Percentiles rank a stretch among this genome's conserved stretches.
These are phyloP conservation scores for Austrolebias charrua DNA, from an alignment of 2,797 vertebrate genomes.

Conservation along the genomic window DNA sequence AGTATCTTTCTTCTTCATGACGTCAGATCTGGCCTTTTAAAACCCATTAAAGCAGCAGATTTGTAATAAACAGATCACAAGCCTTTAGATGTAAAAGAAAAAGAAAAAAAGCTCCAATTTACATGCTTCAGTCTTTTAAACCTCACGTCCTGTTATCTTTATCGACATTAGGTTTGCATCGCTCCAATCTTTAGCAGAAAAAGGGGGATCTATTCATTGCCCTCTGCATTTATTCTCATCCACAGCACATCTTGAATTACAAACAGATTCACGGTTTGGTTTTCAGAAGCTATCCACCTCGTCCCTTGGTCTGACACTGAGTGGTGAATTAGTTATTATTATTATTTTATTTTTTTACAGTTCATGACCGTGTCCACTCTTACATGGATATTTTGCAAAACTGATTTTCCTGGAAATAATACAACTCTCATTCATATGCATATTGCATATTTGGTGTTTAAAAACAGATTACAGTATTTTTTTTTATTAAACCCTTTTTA, in stretches of 20 bases:
- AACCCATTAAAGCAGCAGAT: conserved; percentile 8
- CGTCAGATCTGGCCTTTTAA: conserved; percentile 22
- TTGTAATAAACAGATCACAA: not conserved
- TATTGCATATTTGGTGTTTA: no score
- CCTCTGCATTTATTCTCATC: not conserved
- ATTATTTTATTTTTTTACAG: not conserved
- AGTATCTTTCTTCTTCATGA: not conserved
- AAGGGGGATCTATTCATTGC: not conserved
- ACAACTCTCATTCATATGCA: no score
- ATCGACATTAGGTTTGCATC: not conserved
- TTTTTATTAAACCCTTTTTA: no score
- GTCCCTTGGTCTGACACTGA: not conserved
- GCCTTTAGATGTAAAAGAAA: not conserved
- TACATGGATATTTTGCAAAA: no score
- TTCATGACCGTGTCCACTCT: not conserved
- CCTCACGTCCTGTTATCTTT: not conserved
- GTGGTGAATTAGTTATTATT: not conserved
- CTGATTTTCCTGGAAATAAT: no score
- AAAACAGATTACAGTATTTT: no score
- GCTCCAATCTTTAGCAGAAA: not conserved
- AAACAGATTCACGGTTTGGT: not conserved
- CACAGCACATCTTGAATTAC: not conserved
- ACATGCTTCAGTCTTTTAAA: not conserved
- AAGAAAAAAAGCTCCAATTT: not conserved
- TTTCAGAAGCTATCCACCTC: not conserved